A percentile compares a stretch with the other conserved stretches of the same genome.
Evolutionary conservation across 92 coral and sea anemone species (phyloP).

Genomic region (Umimayanthus chanpuru): DNA sequence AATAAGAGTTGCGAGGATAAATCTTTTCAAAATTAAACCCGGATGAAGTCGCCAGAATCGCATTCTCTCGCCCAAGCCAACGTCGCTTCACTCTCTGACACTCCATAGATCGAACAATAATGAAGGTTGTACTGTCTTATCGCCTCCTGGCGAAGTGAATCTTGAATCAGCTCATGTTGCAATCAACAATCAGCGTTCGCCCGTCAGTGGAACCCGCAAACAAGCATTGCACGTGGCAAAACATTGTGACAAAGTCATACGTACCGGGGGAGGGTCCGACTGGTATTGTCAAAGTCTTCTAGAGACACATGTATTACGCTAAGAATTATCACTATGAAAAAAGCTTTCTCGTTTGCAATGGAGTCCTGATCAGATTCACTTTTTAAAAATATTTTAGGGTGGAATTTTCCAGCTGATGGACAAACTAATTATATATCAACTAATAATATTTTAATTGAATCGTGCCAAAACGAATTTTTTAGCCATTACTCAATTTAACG

Average conservation of each 20-base stretch:
- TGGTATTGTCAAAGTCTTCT: too few relatives aligned
- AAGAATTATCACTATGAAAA: too few relatives aligned
- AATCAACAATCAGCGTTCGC: conserved; percentile 9
- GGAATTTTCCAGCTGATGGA: too few relatives aligned
- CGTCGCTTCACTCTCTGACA: conserved; percentile 15
- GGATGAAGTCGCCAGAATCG: conserved; percentile 85
- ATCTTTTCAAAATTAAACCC: conserved; percentile 71
- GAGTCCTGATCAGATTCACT: too few relatives aligned
- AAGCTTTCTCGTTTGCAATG: too few relatives aligned
- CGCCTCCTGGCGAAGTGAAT: conserved; percentile 21
- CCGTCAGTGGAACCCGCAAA: neutral
- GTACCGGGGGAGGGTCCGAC: conserved; percentile 19
- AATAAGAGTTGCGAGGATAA: conserved; percentile 57
- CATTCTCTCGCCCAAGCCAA: conserved; percentile 56
- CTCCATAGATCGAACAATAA: conserved; percentile 27
- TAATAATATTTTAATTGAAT: too few relatives aligned
- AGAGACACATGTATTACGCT: too few relatives aligned
- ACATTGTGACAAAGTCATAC: conserved; percentile 28
- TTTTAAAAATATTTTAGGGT: too few relatives aligned
- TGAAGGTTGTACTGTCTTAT: neutral
- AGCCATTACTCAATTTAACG: too few relatives aligned
- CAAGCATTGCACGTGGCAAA: conserved; percentile 25
- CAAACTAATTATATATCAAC: too few relatives aligned
- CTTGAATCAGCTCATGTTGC: conserved; percentile 36
- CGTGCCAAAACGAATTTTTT: too few relatives aligned